These are phyloP conservation scores for Loris lydekkerianus DNA, from an alignment of 2,797 vertebrate species.

Conservation along the genomic window DNA sequence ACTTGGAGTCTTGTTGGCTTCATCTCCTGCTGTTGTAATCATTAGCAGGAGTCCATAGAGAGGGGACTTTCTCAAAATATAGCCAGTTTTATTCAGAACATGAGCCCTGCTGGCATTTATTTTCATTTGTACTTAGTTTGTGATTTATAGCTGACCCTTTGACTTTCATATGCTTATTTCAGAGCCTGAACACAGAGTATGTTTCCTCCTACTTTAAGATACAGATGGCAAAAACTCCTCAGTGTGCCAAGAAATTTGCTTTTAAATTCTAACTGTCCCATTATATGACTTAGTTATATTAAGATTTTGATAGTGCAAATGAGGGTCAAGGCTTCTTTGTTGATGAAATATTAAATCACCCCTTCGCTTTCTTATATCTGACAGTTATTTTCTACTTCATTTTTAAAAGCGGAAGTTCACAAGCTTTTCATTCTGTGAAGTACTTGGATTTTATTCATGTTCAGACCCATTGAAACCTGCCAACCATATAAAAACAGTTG, in stretches of 20 bases:
- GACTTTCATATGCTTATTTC: constrained; percentile 60
- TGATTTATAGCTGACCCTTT: constrained; percentile 30
- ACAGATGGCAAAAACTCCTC: constrained; percentile 48
- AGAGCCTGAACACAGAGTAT: background rate
- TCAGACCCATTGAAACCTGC: constrained; percentile 73
- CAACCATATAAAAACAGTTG: constrained; percentile 76
- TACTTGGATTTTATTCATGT: constrained; percentile 67
- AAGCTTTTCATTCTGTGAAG: constrained; percentile 54
- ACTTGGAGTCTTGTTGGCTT: constrained; percentile 18
- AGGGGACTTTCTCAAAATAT: constrained; percentile 44
- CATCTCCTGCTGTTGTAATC: constrained; percentile 26
- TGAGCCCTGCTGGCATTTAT: background rate
- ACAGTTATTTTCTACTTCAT: constrained; percentile 77
- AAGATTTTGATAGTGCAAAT: constrained; percentile 74
- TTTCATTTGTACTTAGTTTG: constrained; percentile 62
- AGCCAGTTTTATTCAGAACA: constrained; percentile 54
- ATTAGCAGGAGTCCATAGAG: constrained; percentile 30
- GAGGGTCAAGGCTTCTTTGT: constrained; percentile 70
- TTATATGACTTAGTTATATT: constrained; percentile 66
- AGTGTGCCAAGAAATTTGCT: constrained; percentile 64
- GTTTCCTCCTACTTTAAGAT: constrained; percentile 56
- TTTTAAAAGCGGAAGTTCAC: constrained; percentile 67
- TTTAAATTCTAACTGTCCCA: constrained; percentile 67
- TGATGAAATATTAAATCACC: constrained; percentile 76
- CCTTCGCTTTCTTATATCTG: constrained; percentile 68